Conservation (phyloP, 1,140 invertebrate species). For the Tetranychus urticae region DNA sequence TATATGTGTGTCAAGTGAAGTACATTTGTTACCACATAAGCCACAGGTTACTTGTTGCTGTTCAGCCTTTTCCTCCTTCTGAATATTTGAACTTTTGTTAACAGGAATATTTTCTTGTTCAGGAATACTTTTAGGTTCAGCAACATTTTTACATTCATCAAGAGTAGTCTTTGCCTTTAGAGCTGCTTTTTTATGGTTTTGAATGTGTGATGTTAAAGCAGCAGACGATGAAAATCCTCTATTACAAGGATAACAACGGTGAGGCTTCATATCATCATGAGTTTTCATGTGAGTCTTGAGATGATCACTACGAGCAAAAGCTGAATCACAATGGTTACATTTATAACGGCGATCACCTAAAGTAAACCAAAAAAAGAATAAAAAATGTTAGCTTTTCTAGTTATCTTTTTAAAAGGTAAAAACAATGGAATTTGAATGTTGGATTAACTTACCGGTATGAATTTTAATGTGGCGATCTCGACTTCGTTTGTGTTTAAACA, state of each 20-base stretch:
- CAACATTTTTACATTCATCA: too few relatives aligned
- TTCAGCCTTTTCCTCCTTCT: too few relatives aligned
- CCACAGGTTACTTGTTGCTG: not conserved
- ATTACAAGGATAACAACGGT: slow-evolving; percentile 71
- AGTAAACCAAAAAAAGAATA: not conserved
- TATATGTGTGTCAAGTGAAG: not conserved
- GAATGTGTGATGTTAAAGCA: slow-evolving; percentile 73
- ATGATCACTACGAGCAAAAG: slow-evolving; percentile 80
- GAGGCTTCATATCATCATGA: slow-evolving; percentile 78
- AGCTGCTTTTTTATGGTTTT: slow-evolving; percentile 40
- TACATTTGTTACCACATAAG: slow-evolving; percentile 2
- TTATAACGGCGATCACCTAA: slow-evolving; percentile 62
- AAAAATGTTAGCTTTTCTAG: not conserved
- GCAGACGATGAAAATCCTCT: slow-evolving; percentile 63
- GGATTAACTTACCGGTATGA: slow-evolving; percentile 36
- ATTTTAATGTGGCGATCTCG: slow-evolving; percentile 79
- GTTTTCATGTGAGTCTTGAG: slow-evolving; percentile 88
- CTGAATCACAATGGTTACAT: slow-evolving; percentile 67
- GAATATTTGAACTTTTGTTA: too few relatives aligned
- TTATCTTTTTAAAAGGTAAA: not conserved
- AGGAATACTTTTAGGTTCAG: too few relatives aligned
- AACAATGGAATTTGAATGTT: not conserved
- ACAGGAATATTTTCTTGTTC: too few relatives aligned
- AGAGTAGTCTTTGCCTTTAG: too few relatives aligned
- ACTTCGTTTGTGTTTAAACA: slow-evolving; percentile 84